These are phyloP conservation scores for Lutra lutra DNA, from an alignment of 2,797 vertebrate species.

Conservation along the genomic window DNA sequence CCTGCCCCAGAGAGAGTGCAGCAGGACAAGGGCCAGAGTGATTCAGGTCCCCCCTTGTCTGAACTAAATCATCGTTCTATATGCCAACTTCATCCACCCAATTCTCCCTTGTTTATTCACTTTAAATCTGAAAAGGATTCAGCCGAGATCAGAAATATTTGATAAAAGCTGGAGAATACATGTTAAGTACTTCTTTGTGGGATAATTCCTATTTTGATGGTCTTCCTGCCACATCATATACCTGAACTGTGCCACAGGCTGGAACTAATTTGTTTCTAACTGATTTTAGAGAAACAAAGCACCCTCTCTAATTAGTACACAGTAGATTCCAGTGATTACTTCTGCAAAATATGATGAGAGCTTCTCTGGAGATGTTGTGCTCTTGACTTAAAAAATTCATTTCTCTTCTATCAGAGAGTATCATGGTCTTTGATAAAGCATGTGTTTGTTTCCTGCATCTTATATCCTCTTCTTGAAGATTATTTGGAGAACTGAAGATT, in stretches of 20 bases:
- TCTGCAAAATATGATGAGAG: neutral
- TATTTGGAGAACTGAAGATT: neutral
- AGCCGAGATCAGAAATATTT: neutral
- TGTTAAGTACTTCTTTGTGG: neutral
- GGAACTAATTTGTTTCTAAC: neutral
- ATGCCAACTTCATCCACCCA: neutral
- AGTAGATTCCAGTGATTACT: neutral
- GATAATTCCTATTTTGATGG: neutral
- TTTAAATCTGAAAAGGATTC: neutral
- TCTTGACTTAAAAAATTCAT: neutral
- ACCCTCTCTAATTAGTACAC: neutral
- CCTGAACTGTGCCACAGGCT: neutral
- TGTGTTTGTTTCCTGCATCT: neutral
- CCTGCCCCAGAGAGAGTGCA: accelerated
- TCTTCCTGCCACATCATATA: neutral
- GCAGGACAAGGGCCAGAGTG: neutral
- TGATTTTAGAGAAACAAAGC: neutral
- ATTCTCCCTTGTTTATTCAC: neutral
- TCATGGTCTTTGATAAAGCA: neutral
- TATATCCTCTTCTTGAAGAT: neutral
- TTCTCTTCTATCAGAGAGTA: neutral
- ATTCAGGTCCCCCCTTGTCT: neutral
- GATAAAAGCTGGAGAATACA: neutral
- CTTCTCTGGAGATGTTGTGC: neutral
- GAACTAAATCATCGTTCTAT: neutral